phyloP scores from a whole-genome alignment of 2,888 invertebrate species.

The Ligdia adustata region DNA sequence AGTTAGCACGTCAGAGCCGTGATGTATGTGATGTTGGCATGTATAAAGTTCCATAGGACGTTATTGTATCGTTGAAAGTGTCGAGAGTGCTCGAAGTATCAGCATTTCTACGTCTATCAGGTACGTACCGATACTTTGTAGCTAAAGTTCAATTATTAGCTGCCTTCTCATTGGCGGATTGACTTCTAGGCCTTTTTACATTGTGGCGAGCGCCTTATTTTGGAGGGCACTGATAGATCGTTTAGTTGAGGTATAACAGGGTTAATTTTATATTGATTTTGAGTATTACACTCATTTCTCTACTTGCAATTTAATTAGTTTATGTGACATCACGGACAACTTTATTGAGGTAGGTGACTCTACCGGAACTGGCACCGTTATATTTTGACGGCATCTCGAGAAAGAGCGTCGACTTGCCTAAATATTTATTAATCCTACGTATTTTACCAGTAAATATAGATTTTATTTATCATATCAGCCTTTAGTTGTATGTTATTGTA shows the following conservation, averaged over 20 bases:
- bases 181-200: slow-evolving; percentile 28
- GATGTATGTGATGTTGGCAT: slow-evolving; percentile 68
- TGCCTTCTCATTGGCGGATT: slow-evolving; percentile 32
- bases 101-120: slow-evolving; percentile 60
- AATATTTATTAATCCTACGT: slow-evolving; percentile 59
- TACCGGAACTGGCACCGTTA: slow-evolving; percentile 33
- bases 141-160: slow-evolving; percentile 41
- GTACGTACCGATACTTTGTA: slow-evolving; percentile 65
- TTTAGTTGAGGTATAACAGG: slow-evolving; percentile 63
- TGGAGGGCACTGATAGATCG: slow-evolving; percentile 38
- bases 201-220: slow-evolving; percentile 29
- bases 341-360: slow-evolving; percentile 43
- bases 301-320: slow-evolving; percentile 52
- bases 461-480: slow-evolving; percentile 78
- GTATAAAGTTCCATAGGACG: slow-evolving; percentile 63
- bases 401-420: slow-evolving; percentile 62
- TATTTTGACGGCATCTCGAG: slow-evolving; percentile 39
- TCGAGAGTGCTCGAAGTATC: slow-evolving; percentile 68
- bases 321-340: slow-evolving; percentile 49
- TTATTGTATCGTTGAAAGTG: slow-evolving; percentile 66
- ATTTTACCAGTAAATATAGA: slow-evolving; percentile 72
- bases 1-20: slow-evolving; percentile 61
- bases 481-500: slow-evolving; percentile 67
- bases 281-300: slow-evolving; percentile 39
- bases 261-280: slow-evolving; percentile 61